Conservation (phyloP, 1,140 invertebrate genomes). For the Harpegnathos saltator region DNA sequence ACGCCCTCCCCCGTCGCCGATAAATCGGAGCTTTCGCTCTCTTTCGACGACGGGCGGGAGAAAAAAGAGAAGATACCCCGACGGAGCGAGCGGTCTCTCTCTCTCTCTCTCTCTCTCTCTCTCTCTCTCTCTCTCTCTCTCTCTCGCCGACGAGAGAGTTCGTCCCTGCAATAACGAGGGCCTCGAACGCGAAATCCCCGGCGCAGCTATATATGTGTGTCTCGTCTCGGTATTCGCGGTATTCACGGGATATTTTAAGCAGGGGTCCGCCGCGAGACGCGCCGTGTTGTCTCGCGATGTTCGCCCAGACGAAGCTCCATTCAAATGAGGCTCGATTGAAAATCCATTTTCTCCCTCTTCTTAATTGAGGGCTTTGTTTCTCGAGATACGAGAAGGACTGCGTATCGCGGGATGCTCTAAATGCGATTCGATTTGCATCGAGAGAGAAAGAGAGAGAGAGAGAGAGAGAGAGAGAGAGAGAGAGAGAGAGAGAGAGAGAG, state of each 20-base stretch:
- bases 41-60: background rate
- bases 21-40: background rate
- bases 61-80: background rate
- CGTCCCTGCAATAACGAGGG: slow-evolving; percentile 1
- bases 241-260: background rate
- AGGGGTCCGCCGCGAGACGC: no score
- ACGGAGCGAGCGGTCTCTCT: no score
- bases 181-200: background rate
- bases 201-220: background rate
- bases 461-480: no score
- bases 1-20: background rate
- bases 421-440: background rate
- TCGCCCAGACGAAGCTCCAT: no score
- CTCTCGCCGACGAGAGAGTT: background rate
- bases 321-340: background rate
- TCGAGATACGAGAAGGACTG: background rate
- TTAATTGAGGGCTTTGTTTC: slow-evolving; percentile 3
- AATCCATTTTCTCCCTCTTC: background rate
- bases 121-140: no score
- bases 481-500: no score
- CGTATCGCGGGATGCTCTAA: background rate
- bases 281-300: no score
- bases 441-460: no score
- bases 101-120: no score
- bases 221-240: slow-evolving; percentile 17